These are phyloP conservation scores for Pedionomus torquatus DNA, from an alignment of 2,113 vertebrate species.

Conservation along the genomic window DNA sequence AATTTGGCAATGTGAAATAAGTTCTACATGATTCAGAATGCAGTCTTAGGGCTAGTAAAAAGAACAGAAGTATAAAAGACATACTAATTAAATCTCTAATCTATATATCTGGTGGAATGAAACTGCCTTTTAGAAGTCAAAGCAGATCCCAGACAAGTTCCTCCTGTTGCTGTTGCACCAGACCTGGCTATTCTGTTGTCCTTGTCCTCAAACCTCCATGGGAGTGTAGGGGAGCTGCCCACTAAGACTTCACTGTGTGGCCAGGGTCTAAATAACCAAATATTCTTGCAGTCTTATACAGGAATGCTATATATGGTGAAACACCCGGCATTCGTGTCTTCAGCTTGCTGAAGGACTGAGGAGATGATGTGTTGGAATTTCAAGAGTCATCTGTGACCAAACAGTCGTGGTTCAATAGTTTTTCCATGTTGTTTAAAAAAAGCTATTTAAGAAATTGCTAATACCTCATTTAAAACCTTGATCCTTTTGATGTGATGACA, in stretches of 20 bases:
- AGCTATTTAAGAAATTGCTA: constrained; percentile 38
- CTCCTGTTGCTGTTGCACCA: background rate
- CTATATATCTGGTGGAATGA: background rate
- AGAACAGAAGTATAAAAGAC: background rate
- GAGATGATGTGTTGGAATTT: background rate
- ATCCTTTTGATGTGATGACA: constrained; percentile 63
- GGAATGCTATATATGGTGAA: background rate
- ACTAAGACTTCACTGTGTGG: fast-evolving
- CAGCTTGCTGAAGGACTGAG: background rate
- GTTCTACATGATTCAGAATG: background rate
- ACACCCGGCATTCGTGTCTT: background rate
- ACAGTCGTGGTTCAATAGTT: constrained; percentile 35
- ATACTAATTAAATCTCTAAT: background rate
- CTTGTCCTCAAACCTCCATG: fast-evolving
- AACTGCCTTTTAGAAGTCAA: background rate
- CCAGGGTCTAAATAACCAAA: background rate
- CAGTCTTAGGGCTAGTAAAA: background rate
- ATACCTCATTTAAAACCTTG: constrained; percentile 48
- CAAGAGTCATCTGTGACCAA: background rate
- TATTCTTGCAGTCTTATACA: background rate
- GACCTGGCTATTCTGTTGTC: background rate
- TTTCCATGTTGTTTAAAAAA: constrained; percentile 23
- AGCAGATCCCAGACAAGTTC: background rate
- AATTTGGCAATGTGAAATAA: background rate
- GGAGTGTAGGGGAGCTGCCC: background rate